Conservation (phyloP, 1,140 invertebrate species). For the Pseudachorutes palmiensis region DNA sequence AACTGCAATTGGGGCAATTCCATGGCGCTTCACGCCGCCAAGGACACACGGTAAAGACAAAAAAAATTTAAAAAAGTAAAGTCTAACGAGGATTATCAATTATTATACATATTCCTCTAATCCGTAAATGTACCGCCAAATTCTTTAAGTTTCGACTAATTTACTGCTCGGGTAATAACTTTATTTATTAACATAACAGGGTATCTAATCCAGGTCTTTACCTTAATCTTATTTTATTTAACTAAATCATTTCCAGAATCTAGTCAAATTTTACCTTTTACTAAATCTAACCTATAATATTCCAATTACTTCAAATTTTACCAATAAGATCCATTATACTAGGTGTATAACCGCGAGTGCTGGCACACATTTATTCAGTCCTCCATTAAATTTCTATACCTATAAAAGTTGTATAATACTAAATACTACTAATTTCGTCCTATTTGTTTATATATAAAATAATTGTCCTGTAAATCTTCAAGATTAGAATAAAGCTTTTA, state of each 20-base stretch:
- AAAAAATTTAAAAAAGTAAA: too few species aligned
- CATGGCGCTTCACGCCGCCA: too few species aligned
- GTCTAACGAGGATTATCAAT: constrained; percentile 51
- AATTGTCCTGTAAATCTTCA: constrained; percentile 25
- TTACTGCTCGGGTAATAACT: constrained; percentile 45
- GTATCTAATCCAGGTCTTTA: constrained; percentile 56
- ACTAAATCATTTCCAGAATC: constrained; percentile 32
- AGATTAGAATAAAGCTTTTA: constrained; percentile 39
- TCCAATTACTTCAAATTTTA: constrained; percentile 36
- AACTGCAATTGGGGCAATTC: too few species aligned
- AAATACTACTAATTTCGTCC: constrained; percentile 25
- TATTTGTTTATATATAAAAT: constrained; percentile 25
- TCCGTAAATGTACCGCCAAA: constrained; percentile 51
- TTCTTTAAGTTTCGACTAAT: constrained; percentile 50
- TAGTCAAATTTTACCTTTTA: constrained; percentile 35
- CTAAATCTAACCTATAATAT: constrained; percentile 39
- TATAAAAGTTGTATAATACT: constrained; percentile 35
- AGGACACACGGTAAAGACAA: too few species aligned
- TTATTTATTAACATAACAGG: constrained; percentile 50
- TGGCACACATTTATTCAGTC: constrained; percentile 49
- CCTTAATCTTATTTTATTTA: constrained; percentile 42
- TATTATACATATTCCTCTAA: constrained; percentile 52
- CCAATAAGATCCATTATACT: constrained; percentile 35
- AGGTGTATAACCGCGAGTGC: constrained; percentile 50
- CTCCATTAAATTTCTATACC: constrained; percentile 40